Percentiles rank a stretch among this genome's conserved stretches.
Evolutionary conservation across 1,140 invertebrate genomes (phyloP).

Genomic region (Antheraea mylitta): DNA sequence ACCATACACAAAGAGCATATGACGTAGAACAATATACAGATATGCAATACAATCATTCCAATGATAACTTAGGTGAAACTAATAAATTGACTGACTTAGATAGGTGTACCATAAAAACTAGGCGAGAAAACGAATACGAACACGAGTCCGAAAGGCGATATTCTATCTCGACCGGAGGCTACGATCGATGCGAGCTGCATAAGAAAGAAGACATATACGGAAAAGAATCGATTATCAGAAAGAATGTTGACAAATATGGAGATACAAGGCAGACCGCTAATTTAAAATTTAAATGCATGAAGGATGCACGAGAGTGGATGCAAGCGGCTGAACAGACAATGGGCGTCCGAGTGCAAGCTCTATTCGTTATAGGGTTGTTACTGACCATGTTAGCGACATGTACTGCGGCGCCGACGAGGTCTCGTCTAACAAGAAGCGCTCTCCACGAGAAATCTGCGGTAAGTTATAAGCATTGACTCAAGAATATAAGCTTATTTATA

Average conservation of each 20-base stretch:
- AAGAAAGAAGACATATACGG: conserved; percentile 55
- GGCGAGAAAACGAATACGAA: conserved; percentile 43
- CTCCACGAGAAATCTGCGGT: conserved; percentile 59
- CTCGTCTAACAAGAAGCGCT: conserved; percentile 41
- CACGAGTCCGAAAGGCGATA: conserved; percentile 45
- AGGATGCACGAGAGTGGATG: conserved; percentile 43
- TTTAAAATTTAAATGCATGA: conserved; percentile 65
- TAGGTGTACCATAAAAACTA: conserved; percentile 54
- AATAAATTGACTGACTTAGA: conserved; percentile 63
- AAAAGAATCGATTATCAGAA: conserved; percentile 59
- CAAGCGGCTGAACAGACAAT: conserved; percentile 58
- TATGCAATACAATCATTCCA: conserved; percentile 54
- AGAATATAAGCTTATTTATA: conserved; percentile 5
- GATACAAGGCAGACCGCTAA: conserved; percentile 49
- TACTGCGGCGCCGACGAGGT: conserved; percentile 46
- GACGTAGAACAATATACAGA: conserved; percentile 34
- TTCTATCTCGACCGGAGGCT: conserved; percentile 26
- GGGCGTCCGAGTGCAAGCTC: conserved; percentile 46
- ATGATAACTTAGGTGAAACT: conserved; percentile 46
- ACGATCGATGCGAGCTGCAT: conserved; percentile 38
- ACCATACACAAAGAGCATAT: conserved; percentile 21
- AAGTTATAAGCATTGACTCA: conserved; percentile 33
- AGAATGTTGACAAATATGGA: conserved; percentile 56
- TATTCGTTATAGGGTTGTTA: conserved; percentile 47
- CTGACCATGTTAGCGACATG: conserved; percentile 48